These are phyloP conservation scores for Dynastes grantii DNA, from an alignment of 2,888 invertebrate genomes.

Conservation along the genomic window DNA sequence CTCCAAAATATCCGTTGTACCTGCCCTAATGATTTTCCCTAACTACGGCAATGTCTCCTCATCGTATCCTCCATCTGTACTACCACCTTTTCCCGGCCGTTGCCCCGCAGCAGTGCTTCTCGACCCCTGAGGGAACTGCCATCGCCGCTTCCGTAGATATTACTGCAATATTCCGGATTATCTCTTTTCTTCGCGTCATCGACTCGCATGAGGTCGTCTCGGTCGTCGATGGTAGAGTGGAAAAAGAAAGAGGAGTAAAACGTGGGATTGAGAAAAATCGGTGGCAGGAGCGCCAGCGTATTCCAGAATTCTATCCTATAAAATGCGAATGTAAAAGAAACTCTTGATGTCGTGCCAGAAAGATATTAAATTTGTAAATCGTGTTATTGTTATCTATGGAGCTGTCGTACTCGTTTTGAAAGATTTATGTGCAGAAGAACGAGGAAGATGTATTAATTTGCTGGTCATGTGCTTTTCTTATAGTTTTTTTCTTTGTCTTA, in stretches of 20 bases:
- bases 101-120: constrained; percentile 42
- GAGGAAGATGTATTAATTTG: not conserved
- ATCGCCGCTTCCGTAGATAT: constrained; percentile 48
- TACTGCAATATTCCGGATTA: constrained; percentile 50
- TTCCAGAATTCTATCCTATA: not conserved
- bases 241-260: not conserved
- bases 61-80: not conserved
- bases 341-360: constrained; percentile 35
- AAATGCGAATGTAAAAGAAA: not conserved
- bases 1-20: not conserved
- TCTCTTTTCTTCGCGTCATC: constrained; percentile 47
- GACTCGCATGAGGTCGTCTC: constrained; percentile 22
- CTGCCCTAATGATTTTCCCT: not conserved
- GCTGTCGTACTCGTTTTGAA: not conserved
- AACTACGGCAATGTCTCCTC: not conserved
- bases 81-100: constrained; percentile 10
- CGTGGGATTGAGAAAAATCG: not conserved
- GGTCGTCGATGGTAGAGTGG: constrained; percentile 5
- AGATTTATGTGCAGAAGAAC: not conserved
- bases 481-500: no score
- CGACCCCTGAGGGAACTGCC: constrained; percentile 28
- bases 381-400: constrained; percentile 26
- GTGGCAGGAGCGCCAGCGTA: not conserved
- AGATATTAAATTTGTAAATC: constrained; percentile 34
- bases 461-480: not conserved